phyloP scores from a whole-genome alignment of 2,113 vertebrate species.

The Cyanistes caeruleus region DNA sequence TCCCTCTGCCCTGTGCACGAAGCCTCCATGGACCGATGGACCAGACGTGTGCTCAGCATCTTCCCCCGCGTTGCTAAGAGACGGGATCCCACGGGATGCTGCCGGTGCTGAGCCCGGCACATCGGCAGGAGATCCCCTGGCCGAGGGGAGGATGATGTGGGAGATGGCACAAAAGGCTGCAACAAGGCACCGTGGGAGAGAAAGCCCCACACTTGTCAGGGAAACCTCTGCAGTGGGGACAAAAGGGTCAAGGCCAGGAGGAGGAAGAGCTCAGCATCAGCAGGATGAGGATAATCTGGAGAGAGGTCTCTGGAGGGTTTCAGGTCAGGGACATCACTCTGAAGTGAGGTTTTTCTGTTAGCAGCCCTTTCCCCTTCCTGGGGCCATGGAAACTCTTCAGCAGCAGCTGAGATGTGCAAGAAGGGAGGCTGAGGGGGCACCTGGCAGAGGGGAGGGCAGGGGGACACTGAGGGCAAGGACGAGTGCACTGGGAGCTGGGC shows the following conservation, averaged over 20 bases:
- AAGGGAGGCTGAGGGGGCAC: background rate
- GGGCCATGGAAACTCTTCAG: rapidly evolving
- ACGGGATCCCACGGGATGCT: background rate
- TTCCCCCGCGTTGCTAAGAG: constrained; percentile 56
- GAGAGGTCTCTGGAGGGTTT: background rate
- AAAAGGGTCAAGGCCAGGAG: background rate
- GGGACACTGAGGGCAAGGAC: background rate
- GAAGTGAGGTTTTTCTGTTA: background rate
- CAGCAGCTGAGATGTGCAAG: rapidly evolving
- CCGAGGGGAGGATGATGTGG: background rate
- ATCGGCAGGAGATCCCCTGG: background rate
- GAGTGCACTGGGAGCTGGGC: background rate
- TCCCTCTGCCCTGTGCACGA: background rate
- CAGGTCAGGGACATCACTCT: background rate
- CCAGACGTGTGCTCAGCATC: constrained; percentile 33
- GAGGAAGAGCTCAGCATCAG: background rate
- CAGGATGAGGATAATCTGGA: background rate
- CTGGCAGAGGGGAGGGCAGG: background rate
- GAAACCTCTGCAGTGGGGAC: background rate
- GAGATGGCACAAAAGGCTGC: background rate
- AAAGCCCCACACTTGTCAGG: background rate
- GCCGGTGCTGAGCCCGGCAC: background rate
- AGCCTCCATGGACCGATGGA: background rate
- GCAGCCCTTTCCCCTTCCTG: background rate
- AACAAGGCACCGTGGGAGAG: background rate